Base-by-base conservation (phyloP, 2,113 vertebrate genomes). In the Coreoperca whiteheadi region DNA sequence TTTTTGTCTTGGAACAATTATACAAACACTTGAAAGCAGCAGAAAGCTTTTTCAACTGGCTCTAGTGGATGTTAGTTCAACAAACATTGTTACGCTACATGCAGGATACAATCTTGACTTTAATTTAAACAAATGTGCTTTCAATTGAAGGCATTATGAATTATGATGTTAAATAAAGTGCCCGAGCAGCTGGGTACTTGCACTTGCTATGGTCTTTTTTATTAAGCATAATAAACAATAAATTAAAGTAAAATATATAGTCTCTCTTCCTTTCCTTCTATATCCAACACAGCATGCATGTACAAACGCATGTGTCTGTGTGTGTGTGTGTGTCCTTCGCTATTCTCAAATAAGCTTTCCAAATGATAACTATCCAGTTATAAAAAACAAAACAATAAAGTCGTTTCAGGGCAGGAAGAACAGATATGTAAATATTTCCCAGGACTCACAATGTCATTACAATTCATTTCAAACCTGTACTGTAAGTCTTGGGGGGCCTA, bases 21-120 rank as follows among this genome's bases (percentile, higher is more conserved):
- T 77, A 34, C 60, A 28, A 39, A 14, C 63, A 90, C 83, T 81
- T 89, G 68, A 91, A 91, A 86, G 75, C 41, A 50, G 79, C n/a
- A 39, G 34, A 79, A 77, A 54, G 73, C 88, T 84, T 85, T 79
- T 82, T 65, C 64, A 78, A 72, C 37, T 43, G 61, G 53, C 23
- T 77, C 10, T 14, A 18, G 60, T 85, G 84, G 56, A 81, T 66
- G 79, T 88, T 90, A 86, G 71, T 88, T 92, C 82, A 92, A 91
- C 77, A 91, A 93, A 92, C 88, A 91, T 1, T 79, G 72, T 43
- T 74, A 18, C 0, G 53, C 74, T 73, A n/a, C 37, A 50, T 72
- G 69, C 11, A 56, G 64, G 81, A 90, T 67, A 85, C 74, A 79
- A 76, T 87, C 60, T 77, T 1, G 11, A 60, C 53, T 84, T 80